Base-by-base conservation (phyloP, 37 sponge, comb jelly and placozoan genomes). In the Geodia barretti region DNA sequence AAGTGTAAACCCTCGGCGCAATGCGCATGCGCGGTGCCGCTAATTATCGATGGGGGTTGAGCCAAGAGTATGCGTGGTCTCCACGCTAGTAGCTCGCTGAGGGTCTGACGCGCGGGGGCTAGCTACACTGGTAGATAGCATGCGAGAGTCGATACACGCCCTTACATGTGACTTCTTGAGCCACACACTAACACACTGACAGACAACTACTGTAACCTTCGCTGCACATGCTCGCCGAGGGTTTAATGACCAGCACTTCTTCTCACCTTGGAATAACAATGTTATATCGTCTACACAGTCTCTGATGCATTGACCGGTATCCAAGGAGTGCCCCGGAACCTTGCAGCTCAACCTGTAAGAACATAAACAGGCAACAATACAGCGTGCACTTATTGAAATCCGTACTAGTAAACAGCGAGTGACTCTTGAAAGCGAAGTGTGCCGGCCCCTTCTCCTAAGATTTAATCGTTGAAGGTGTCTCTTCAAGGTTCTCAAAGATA, bases 291-390 rank as follows among this genome's bases (percentile, higher is more conserved):
- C 26, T n/a, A 28, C 26, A 28, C 8, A 62, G 64, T 62, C 64
- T 62, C 26, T 62, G 64, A 62, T 28, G 26, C 64, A 62, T 5
- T 2, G 64, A n/a, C 9, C 64, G 24, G 26, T 28, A 62, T 28
- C 64, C 64, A 62, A 62, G 64, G 9, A 62, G 64, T 62, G 26
- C 64, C 1, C 64, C 64, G 3, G 64, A 62, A 3, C 64, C 64
- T 28, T 62, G 64, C 64, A 28, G 26, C 9, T 5, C 26, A n/a
- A 28, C 3, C 64, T 28, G 8, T 28, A 2, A 62, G 26, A 3
- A 7, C 4, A 7, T 28, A n/a, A 62, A 28, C 9, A 62, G 26
- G 17, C 17, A 19, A 20, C 11, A 20, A 58, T 20, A 58, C 60
- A 28, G n/a, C n/a, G n/a, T n/a, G n/a, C n/a, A n/a, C n/a, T n/a